These are phyloP conservation scores for Hydropotes inermis DNA, from an alignment of 2,113 vertebrate genomes.

Conservation along the genomic window DNA sequence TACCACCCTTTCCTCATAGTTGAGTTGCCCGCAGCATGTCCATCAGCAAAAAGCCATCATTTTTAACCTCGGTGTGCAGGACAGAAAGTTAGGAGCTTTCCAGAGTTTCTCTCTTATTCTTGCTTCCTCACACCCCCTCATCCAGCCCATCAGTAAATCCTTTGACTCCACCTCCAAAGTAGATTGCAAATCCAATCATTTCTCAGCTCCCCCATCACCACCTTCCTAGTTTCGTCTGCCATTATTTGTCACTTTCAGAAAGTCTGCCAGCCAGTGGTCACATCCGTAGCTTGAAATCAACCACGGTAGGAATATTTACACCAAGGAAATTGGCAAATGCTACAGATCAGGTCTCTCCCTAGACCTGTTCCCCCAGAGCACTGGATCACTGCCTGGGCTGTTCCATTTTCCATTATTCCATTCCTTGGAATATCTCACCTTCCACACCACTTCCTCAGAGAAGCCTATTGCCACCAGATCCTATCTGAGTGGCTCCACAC, in stretches of 20 bases:
- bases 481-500: not conserved
- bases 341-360: not conserved
- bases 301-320: not conserved
- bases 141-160: not conserved
- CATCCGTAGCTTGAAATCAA: not conserved
- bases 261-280: not conserved
- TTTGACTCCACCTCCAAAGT: not conserved
- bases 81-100: not conserved
- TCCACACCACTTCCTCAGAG: not conserved
- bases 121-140: not conserved
- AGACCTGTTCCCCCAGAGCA: rapidly evolving
- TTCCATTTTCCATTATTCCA: not conserved
- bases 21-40: not conserved
- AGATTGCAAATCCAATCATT: not conserved
- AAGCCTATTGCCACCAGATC: not conserved
- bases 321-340: not conserved
- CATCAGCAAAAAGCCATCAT: not conserved
- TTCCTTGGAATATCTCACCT: not conserved
- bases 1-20: not conserved
- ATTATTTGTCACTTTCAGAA: not conserved
- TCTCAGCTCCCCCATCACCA: not conserved
- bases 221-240: not conserved
- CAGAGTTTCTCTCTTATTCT: not conserved
- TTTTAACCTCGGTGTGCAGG: not conserved
- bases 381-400: rapidly evolving